Percentiles rank a stretch among this genome's conserved stretches.
phyloP scores from a whole-genome alignment of 2,113 vertebrate species.

The Paralichthys olivaceus region DNA sequence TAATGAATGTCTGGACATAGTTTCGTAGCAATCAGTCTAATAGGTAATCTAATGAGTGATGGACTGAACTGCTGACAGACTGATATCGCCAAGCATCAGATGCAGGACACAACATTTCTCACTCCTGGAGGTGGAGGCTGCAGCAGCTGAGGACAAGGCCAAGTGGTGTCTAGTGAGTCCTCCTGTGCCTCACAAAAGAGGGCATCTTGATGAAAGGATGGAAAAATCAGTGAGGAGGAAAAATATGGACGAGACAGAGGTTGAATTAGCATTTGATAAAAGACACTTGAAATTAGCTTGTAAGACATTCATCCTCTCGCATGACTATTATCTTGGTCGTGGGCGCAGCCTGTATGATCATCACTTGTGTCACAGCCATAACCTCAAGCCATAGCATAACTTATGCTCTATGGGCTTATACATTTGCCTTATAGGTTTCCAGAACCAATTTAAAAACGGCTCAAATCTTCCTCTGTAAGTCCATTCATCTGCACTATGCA shows the following conservation, averaged over 20 bases:
- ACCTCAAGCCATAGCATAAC: conserved; percentile 52
- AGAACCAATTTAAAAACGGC: conserved; percentile 67
- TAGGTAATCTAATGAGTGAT: not conserved
- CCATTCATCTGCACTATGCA: conserved; percentile 73
- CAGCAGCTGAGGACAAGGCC: conserved; percentile 14
- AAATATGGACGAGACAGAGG: conserved; percentile 20
- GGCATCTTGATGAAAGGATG: conserved; percentile 14
- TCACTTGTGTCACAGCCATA: conserved; percentile 46
- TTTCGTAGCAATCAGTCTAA: not conserved
- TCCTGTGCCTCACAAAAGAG: not conserved
- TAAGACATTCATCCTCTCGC: conserved; percentile 47
- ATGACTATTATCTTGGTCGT: conserved; percentile 42
- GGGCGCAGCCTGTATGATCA: conserved; percentile 40
- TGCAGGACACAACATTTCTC: conserved; percentile 2
- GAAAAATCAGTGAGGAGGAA: not conserved
- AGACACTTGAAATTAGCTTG: conserved; percentile 60
- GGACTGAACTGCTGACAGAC: not conserved
- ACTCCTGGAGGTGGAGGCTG: conserved; percentile 16
- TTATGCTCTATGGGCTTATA: conserved; percentile 37
- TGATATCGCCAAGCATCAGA: not conserved
- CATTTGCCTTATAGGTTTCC: conserved; percentile 52
- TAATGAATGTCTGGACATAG: not conserved
- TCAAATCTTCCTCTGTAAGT: conserved; percentile 41
- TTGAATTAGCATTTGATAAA: conserved; percentile 60
- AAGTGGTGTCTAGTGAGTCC: conserved; percentile 7